A percentile compares a stretch with the other conserved stretches of the same genome.
Evolutionary conservation across 2,888 invertebrate species (phyloP).

Genomic region (Macaria liturata): DNA sequence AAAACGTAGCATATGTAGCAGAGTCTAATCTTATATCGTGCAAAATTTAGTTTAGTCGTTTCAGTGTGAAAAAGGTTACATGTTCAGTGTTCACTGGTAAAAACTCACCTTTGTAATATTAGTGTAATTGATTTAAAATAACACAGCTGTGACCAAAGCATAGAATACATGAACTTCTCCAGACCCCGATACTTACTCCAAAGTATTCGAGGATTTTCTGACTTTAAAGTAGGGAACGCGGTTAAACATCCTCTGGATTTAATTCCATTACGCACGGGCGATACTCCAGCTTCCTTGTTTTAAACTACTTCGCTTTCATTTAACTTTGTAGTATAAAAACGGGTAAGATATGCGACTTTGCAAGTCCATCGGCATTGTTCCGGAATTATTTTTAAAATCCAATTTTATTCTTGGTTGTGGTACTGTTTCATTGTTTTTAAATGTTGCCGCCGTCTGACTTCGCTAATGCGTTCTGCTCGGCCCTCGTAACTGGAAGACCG

Average conservation of each 20-base stretch:
- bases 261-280: constrained; percentile 58
- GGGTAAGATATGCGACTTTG: constrained; percentile 46
- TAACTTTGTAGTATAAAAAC: constrained; percentile 64
- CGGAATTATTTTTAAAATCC: constrained; percentile 26
- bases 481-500: not conserved
- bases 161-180: no score
- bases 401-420: constrained; percentile 15
- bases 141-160: no score
- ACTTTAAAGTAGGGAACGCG: constrained; percentile 31
- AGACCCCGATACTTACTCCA: not conserved
- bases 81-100: no score
- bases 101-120: no score
- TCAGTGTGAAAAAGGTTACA: no score
- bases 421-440: constrained; percentile 23
- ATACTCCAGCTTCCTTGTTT: constrained; percentile 47
- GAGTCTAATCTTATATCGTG: no score
- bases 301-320: constrained; percentile 54
- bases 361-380: constrained; percentile 48
- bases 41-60: no score
- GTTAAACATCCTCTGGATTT: constrained; percentile 46
- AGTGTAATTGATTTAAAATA: no score
- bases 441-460: constrained; percentile 19
- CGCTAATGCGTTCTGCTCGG: constrained; percentile 16
- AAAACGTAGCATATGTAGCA: no score
- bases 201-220: constrained; percentile 27